Evolutionary conservation across 1,140 invertebrate genomes (phyloP).

Genomic region (Temnothorax longispinosus): DNA sequence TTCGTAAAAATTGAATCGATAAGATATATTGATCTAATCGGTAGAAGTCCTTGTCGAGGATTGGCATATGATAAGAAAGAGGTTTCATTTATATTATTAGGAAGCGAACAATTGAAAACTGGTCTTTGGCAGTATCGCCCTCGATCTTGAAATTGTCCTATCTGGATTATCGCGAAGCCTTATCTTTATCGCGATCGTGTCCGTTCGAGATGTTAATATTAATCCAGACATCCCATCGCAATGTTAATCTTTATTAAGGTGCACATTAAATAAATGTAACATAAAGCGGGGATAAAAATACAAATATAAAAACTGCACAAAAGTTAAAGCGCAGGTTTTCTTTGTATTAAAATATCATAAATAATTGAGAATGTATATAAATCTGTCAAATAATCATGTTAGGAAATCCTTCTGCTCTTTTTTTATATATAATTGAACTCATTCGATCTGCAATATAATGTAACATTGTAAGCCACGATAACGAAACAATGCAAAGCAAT

Average conservation of each 20-base stretch:
- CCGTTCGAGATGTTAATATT: conserved; percentile 6
- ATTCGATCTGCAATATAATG: neutral
- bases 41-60: neutral
- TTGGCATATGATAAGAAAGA: neutral
- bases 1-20: conserved; percentile 17
- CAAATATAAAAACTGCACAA: neutral
- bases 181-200: neutral
- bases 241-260: conserved; percentile 12
- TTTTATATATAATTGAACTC: neutral
- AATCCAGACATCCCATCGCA: neutral
- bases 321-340: neutral
- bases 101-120: neutral
- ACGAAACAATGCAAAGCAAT: neutral
- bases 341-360: conserved; percentile 11
- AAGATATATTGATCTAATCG: conserved; percentile 2
- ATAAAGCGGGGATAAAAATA: neutral
- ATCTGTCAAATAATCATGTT: neutral
- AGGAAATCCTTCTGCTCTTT: neutral
- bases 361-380: neutral
- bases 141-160: neutral
- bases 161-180: conserved; percentile 4
- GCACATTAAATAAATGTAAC: neutral
- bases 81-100: neutral
- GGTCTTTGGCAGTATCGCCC: neutral
- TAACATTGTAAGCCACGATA: neutral